Conservation (phyloP, 1,140 invertebrate genomes). For the Steinernema feltiae region DNA sequence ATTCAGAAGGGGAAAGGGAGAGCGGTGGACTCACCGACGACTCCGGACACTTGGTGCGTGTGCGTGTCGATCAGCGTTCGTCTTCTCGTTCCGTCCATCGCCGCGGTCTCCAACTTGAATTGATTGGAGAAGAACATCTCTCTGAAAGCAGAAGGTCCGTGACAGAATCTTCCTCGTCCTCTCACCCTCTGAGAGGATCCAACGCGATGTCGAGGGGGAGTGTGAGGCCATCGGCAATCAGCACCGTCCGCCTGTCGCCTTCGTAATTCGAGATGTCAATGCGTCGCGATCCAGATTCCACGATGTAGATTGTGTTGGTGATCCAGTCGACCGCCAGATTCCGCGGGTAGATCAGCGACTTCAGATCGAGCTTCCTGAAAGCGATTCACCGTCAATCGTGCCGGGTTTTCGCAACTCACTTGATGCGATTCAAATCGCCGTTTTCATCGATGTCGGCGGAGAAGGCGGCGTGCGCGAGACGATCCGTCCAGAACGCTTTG, state of each 20-base stretch:
- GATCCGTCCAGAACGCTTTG: conserved; percentile 72
- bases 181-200: conserved; percentile 77
- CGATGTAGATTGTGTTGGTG: conserved; percentile 87
- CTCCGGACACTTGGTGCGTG: conserved; percentile 56
- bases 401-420: conserved; percentile 29
- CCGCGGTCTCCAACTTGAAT: conserved; percentile 50
- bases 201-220: conserved; percentile 81
- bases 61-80: conserved; percentile 49
- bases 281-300: conserved; percentile 79
- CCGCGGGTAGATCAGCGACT: conserved; percentile 80
- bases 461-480: conserved; percentile 47
- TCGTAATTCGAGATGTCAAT: conserved; percentile 86
- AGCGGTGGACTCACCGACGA: conserved; percentile 35
- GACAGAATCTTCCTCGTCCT: conserved; percentile 15
- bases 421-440: conserved; percentile 59
- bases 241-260: conserved; percentile 75
- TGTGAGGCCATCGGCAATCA: conserved; percentile 81
- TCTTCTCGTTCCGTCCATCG: conserved; percentile 52
- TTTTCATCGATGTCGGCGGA: conserved; percentile 54
- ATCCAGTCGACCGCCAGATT: conserved; percentile 89
- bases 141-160: conserved; percentile 35
- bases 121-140: conserved; percentile 59
- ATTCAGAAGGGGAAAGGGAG: background rate
- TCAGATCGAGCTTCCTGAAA: conserved; percentile 69
- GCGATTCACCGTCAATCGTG: conserved; percentile 51